Conservation (phyloP, 2,888 invertebrate genomes). For the Acrobasis consociella region DNA sequence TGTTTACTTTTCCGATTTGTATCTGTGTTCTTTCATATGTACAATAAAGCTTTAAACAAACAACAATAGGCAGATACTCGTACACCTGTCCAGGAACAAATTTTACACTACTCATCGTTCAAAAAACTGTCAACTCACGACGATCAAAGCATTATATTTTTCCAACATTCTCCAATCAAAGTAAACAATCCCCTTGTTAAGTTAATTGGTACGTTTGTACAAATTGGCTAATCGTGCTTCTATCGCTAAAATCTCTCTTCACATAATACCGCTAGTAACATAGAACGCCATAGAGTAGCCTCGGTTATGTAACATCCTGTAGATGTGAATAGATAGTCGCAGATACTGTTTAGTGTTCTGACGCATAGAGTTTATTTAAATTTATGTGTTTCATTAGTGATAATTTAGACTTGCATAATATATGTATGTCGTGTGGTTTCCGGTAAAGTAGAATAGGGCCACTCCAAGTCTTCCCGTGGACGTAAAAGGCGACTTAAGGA, state of each 20-base stretch:
- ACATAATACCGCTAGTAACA: conserved; percentile 14
- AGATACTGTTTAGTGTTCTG: too few species aligned
- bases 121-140: background rate
- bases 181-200: conserved; percentile 22
- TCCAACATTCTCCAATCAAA: conserved; percentile 2
- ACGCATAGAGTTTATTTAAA: too few species aligned
- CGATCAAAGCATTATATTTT: background rate
- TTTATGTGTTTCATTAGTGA: too few species aligned
- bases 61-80: too few species aligned
- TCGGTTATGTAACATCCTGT: conserved; percentile 19
- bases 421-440: too few species aligned
- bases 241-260: conserved; percentile 18
- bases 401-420: too few species aligned
- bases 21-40: too few species aligned
- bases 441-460: too few species aligned
- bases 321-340: conserved; percentile 7
- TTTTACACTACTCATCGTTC: background rate
- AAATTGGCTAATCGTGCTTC: conserved; percentile 15
- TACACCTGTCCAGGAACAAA: background rate
- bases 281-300: conserved; percentile 9
- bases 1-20: too few species aligned
- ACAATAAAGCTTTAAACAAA: too few species aligned
- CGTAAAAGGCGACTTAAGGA: too few species aligned
- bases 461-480: too few species aligned
- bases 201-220: conserved; percentile 15